These are phyloP conservation scores for Adelges cooleyi DNA, from an alignment of 1,140 invertebrate species.

Conservation along the genomic window DNA sequence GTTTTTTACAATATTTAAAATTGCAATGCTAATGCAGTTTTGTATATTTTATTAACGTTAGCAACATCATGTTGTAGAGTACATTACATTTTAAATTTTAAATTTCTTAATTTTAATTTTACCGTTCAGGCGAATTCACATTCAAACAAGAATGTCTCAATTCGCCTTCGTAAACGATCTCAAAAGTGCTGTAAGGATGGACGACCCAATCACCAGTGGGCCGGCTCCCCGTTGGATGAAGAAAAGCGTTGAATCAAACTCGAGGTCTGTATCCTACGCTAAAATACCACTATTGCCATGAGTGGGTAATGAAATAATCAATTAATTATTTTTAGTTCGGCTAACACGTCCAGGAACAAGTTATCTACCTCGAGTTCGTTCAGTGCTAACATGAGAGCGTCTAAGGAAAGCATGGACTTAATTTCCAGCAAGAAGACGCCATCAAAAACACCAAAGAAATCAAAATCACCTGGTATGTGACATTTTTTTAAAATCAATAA, in stretches of 20 bases:
- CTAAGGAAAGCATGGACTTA: conserved; percentile 37
- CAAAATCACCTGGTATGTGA: conserved; percentile 51
- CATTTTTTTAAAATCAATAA: no score
- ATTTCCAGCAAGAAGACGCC: conserved; percentile 43
- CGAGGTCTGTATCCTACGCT: conserved; percentile 19
- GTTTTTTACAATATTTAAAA: no score
- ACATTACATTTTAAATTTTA: no score
- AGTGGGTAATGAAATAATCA: no score
- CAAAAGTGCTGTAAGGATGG: conserved; percentile 59
- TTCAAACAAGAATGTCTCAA: conserved; percentile 50
- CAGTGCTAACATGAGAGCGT: background rate
- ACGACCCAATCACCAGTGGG: conserved; percentile 62
- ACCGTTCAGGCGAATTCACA: no score
- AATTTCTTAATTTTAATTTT: no score
- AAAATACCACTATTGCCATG: no score
- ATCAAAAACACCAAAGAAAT: conserved; percentile 47
- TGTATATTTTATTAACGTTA: no score
- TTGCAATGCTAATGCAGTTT: no score
- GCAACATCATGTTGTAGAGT: no score
- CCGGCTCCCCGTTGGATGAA: conserved; percentile 67
- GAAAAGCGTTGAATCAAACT: conserved; percentile 40
- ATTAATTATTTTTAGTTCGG: background rate
- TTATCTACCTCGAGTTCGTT: conserved; percentile 7
- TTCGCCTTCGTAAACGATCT: conserved; percentile 66
- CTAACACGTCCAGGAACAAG: background rate